A percentile compares a stretch with the other conserved stretches of the same genome.
These are phyloP conservation scores for Caenorhabditis imperialis DNA, from an alignment of 2,888 invertebrate species.

Conservation along the genomic window DNA sequence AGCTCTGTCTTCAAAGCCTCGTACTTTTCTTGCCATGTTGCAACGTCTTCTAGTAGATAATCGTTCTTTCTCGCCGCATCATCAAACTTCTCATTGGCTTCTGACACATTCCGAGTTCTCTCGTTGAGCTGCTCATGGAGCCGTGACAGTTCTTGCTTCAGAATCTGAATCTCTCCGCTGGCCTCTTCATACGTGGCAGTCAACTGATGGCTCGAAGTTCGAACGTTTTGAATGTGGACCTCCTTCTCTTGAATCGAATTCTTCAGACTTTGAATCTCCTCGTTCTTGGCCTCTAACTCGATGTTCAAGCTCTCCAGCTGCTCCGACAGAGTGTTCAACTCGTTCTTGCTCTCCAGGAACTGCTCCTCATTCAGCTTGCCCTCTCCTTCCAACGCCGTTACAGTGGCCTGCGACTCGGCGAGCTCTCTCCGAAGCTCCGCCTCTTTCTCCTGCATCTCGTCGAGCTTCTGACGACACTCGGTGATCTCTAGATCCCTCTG, in stretches of 20 bases:
- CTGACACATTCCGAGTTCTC: conserved; percentile 19
- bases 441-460: conserved; percentile 55
- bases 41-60: conserved; percentile 12
- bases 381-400: conserved; percentile 35
- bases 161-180: conserved; percentile 30
- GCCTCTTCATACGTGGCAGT: conserved; percentile 46
- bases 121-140: conserved; percentile 39
- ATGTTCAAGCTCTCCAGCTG: conserved; percentile 19
- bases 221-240: conserved; percentile 41
- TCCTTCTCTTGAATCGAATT: conserved; percentile 46
- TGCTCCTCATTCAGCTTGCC: conserved; percentile 40
- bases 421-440: conserved; percentile 53
- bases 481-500: conserved; percentile 47
- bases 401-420: conserved; percentile 32
- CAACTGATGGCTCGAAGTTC: conserved; percentile 28
- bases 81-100: conserved; percentile 32
- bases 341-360: conserved; percentile 36
- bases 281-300: conserved; percentile 38
- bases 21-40: conserved; percentile 25
- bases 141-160: conserved; percentile 28
- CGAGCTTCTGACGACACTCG: conserved; percentile 50
- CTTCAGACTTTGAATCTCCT: conserved; percentile 36
- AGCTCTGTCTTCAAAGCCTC: conserved; percentile 25
- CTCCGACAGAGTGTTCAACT: conserved; percentile 39
- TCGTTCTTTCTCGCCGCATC: conserved; percentile 42